Conservation (phyloP, 2,113 vertebrate species). For the Barnardius zonarius region DNA sequence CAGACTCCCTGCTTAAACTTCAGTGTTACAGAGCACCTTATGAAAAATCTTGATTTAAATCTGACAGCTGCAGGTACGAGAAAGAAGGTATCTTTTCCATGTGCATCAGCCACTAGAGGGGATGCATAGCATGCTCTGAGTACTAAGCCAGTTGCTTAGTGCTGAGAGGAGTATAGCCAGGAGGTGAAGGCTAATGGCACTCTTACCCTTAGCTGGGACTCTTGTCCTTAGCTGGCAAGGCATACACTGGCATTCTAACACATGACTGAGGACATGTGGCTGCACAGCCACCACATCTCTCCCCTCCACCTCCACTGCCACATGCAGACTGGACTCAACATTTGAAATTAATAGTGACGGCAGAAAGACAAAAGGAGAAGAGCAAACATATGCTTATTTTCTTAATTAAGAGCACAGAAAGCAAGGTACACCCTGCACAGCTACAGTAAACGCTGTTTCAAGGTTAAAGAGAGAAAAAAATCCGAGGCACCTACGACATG, state of each 20-base stretch:
- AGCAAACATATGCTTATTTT: not conserved
- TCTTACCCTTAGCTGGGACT: not conserved
- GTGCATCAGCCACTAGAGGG: constrained; percentile 2
- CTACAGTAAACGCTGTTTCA: not conserved
- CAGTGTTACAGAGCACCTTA: not conserved
- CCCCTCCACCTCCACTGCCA: not conserved
- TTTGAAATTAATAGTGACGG: constrained; percentile 11
- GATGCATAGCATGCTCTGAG: not conserved
- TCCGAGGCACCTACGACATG: not conserved
- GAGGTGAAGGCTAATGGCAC: not conserved
- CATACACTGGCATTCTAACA: fast-evolving
- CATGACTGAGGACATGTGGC: not conserved
- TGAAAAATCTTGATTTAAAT: not conserved
- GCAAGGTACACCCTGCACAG: not conserved
- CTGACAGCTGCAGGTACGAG: not conserved
- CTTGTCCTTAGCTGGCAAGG: not conserved
- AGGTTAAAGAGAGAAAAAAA: constrained; percentile 27
- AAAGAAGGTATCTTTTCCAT: not conserved
- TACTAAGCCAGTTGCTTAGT: not conserved
- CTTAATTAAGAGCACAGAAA: not conserved
- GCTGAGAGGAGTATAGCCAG: not conserved
- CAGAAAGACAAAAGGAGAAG: not conserved
- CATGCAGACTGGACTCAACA: not conserved
- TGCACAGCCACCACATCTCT: not conserved
- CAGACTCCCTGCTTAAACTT: not conserved